Evolutionary conservation across 2,888 invertebrate species (phyloP).

Genomic region (Bembecia ichneumoniformis): DNA sequence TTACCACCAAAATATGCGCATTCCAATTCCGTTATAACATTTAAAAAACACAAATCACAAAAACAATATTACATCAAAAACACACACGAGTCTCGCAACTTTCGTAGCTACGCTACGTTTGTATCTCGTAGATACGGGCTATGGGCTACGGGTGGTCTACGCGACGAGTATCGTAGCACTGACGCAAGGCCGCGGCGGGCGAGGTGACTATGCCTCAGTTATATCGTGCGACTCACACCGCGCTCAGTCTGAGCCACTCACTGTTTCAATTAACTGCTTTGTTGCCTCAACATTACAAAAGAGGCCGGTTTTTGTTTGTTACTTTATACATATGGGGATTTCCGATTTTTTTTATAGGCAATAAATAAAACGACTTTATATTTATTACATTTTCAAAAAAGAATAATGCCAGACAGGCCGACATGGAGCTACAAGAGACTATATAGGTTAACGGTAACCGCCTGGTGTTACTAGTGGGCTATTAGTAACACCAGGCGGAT

Average conservation of each 20-base stretch:
- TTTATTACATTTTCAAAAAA: too few relatives aligned
- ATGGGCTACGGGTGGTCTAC: conserved; percentile 42
- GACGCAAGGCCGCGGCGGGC: conserved; percentile 33
- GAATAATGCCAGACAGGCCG: too few relatives aligned
- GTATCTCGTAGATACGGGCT: conserved; percentile 3
- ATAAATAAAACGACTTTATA: not conserved
- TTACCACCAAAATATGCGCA: conserved; percentile 22
- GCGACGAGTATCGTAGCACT: conserved; percentile 63
- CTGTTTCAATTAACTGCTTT: conserved; percentile 65
- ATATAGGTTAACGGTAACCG: too few relatives aligned
- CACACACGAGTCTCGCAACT: conserved; percentile 28
- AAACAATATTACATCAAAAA: conserved; percentile 3
- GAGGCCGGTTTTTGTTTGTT: not conserved
- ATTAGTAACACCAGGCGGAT: too few relatives aligned
- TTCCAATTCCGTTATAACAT: conserved; percentile 27
- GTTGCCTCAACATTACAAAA: conserved; percentile 46
- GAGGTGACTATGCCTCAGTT: conserved; percentile 9
- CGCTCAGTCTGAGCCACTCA: conserved; percentile 21
- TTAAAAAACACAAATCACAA: conserved; percentile 10
- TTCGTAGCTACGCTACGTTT: conserved; percentile 36
- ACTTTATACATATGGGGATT: not conserved
- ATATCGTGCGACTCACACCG: conserved; percentile 11
- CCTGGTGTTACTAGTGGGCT: too few relatives aligned
- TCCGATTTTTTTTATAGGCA: not conserved
- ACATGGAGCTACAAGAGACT: too few relatives aligned